Evolutionary conservation across 2,113 vertebrate genomes (phyloP).

Genomic region (Micronycteris hirsuta): DNA sequence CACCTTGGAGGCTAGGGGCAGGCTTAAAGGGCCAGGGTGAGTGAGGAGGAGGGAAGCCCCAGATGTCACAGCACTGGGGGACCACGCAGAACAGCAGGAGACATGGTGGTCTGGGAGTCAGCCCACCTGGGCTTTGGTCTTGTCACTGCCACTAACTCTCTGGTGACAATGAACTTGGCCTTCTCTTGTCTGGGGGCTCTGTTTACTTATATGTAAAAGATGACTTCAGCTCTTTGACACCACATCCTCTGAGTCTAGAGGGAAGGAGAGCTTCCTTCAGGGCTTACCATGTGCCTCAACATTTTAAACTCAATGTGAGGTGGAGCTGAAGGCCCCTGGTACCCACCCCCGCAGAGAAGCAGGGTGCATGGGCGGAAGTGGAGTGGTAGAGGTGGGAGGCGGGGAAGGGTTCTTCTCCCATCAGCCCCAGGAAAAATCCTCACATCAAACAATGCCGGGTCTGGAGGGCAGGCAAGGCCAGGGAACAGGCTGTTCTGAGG

Average conservation of each 20-base stretch:
- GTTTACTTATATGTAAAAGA: not conserved
- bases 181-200: not conserved
- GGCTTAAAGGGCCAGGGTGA: not conserved
- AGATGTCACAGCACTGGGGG: not conserved
- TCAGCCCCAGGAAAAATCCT: not conserved
- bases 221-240: not conserved
- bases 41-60: not conserved
- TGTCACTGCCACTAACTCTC: not conserved
- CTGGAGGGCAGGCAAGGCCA: not conserved
- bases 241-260: not conserved
- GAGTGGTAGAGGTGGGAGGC: not conserved
- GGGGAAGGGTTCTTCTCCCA: not conserved
- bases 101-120: not conserved
- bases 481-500: conserved; percentile 26
- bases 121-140: not conserved
- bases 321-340: not conserved
- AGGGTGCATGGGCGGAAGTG: not conserved
- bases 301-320: not conserved
- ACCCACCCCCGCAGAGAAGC: not conserved
- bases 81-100: not conserved
- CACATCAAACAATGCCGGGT: not conserved
- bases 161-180: not conserved
- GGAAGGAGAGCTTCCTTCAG: not conserved
- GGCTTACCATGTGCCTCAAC: not conserved
- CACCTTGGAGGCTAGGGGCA: not conserved